Base-by-base conservation (phyloP, 2,797 vertebrate genomes). In the Galagoides demidoff region DNA sequence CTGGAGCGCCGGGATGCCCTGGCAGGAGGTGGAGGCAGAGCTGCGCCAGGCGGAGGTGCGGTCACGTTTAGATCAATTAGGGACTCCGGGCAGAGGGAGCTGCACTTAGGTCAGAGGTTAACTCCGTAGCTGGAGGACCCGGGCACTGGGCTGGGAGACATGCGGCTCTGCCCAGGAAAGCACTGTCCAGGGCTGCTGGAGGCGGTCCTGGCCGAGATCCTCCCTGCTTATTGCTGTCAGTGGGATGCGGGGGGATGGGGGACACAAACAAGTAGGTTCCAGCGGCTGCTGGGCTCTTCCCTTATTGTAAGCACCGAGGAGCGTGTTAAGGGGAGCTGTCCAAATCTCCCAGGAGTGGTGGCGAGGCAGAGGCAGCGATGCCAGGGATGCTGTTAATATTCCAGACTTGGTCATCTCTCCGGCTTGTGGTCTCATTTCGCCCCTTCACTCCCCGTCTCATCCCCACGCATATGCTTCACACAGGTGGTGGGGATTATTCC, bases 51-150 rank as follows among this genome's bases (percentile, higher is more conserved):
- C 39, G 13, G 16, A 43, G 84, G 71, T 93, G 87, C 79, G 88
- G 94, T 96, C 97, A 27, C 25, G 34, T 92, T 95, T 87, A 19
- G 95, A 97, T 96, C 93, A 77, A 89, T 97, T 92, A 92, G 89
- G 93, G 82, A 88, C 71, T 68, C 85, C 10, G 92, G 92, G 83
- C 93, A 83, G 55, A 96, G 73, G 78, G 83, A 94, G 85, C 90
- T 95, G 19, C 90, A 63, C 79, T 88, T 79, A 90, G 92, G 96
- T 96, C 89, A 49, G 52, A 34, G 87, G 89, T 29, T 92, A 70
- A 93, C 92, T 79, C 55, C 13, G 34, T 66, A 57, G 77, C 95
- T 66, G 73, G 57, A 84, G 89, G 68, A 61, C 68, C 16, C 86
- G 59, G 52, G 12, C 63, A 29, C 68, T 23, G 19, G 77, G 29